Evolutionary conservation across 2,888 invertebrate genomes (phyloP).

Genomic region (Drosophila austrosaltans): DNA sequence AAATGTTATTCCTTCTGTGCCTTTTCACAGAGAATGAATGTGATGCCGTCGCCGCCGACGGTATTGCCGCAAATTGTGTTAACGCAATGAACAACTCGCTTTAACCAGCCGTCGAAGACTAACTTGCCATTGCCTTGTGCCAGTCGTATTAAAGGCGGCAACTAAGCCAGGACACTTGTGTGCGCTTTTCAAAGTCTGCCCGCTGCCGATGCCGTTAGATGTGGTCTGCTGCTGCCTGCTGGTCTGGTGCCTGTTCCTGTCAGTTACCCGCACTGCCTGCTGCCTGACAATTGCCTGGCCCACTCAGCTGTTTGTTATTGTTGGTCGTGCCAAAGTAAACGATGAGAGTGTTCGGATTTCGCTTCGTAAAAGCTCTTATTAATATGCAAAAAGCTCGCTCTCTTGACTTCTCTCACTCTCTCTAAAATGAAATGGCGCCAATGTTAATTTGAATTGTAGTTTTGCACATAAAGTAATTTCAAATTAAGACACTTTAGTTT

Average conservation of each 20-base stretch:
- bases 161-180: conserved; percentile 69
- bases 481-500: too few species aligned
- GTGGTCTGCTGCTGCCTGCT: conserved; percentile 18
- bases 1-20: conserved; percentile 17
- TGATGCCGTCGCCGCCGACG: conserved; percentile 10
- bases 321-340: conserved; percentile 20
- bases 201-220: conserved; percentile 30
- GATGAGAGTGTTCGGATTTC: conserved; percentile 49
- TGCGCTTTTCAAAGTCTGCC: conserved; percentile 53
- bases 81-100: conserved; percentile 63
- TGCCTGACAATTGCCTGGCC: conserved; percentile 57
- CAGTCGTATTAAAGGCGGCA: conserved; percentile 62
- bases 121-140: conserved; percentile 59
- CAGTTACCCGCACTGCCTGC: conserved; percentile 28
- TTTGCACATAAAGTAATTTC: too few species aligned
- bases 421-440: background rate
- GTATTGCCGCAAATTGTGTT: conserved; percentile 15
- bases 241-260: conserved; percentile 33
- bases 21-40: conserved; percentile 27
- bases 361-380: conserved; percentile 40
- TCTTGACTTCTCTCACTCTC: background rate
- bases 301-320: conserved; percentile 47
- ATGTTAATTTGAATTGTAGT: too few species aligned
- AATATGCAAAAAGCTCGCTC: background rate
- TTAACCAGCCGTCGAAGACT: conserved; percentile 78